Percentiles rank a stretch among this genome's conserved stretches.
Conservation (phyloP, 1,140 invertebrate genomes). For the Euwallacea fornicatus region DNA sequence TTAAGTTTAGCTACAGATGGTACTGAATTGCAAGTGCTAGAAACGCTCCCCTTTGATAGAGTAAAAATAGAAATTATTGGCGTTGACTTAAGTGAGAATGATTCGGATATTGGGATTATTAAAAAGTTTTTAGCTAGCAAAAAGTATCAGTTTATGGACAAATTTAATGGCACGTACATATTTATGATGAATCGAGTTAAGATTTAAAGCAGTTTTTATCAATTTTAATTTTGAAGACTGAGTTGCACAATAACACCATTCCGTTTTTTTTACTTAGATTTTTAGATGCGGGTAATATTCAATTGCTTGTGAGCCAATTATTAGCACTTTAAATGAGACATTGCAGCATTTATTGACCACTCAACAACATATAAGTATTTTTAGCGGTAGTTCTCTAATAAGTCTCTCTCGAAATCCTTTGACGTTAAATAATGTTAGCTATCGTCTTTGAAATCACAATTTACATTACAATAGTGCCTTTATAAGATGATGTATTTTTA, state of each 20-base stretch:
- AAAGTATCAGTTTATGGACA: slow-evolving; percentile 48
- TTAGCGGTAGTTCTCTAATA: no score
- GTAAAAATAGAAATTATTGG: slow-evolving; percentile 57
- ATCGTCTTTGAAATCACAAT: no score
- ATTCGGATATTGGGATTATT: slow-evolving; percentile 49
- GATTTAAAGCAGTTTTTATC: slow-evolving; percentile 35
- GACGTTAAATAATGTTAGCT: no score
- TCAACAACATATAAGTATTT: no score
- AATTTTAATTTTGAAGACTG: slow-evolving; percentile 6
- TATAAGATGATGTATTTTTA: no score
- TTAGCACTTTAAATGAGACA: no score
- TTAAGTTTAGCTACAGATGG: slow-evolving; percentile 70
- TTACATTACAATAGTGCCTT: no score
- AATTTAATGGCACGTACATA: slow-evolving; percentile 48
- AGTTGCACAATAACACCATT: slow-evolving; percentile 4
- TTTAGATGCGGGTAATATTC: no score
- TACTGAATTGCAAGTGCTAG: slow-evolving; percentile 61
- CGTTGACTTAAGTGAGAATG: slow-evolving; percentile 46
- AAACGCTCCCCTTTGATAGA: slow-evolving; percentile 58
- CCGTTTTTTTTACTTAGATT: background rate
- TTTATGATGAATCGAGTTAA: slow-evolving; percentile 46
- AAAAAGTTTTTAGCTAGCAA: slow-evolving; percentile 50
- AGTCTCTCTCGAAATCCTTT: no score
- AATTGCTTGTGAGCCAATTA: no score
- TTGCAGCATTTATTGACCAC: no score